Evolutionary conservation across 53 echinoderm and acorn worm species (phyloP), one percentile per base, ranked within the genome.

Genomic region (Echinarachnius parma): DNA sequence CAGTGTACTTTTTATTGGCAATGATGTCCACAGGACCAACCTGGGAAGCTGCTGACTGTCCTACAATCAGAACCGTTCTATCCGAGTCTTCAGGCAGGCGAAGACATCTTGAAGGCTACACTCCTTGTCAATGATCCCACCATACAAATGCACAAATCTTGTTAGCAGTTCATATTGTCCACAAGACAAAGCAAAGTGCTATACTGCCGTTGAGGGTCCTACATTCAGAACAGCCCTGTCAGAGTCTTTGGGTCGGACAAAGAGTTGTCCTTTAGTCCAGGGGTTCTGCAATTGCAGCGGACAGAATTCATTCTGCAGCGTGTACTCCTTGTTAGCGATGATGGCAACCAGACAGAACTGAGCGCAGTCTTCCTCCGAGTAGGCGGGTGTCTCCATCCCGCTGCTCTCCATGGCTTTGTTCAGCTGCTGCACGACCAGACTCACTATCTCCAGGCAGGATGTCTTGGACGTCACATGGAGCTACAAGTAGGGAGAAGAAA

Each of bases 231-330:
- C 27, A 15, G 58, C 61, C 14, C 37, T 34, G 5, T 57, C 62
- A 7, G 83, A 24, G 25, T 96, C 96, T 70, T 91, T 96, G 47
- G 85, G 87, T 56, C 87, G 66, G 9, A 96, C 91, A 36, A 86
- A 82, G 16, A 96, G 60, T 60, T 95, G 91, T 15, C 96, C 96
- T 64, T 96, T 92, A 62, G 96, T 96, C 96, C 96, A 96, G 1
- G 96, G 96, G 80, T 96, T 92, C 75, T 96, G 96, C n/a, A 96
- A 82, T 59, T 87, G 87, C 18, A 96, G 64, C 3, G 96, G 96
- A 49, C 91, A 91, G 71, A 87, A 88, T 60, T 91, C 82, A 39
- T 96, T 91, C 47, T 59, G 52, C 19, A 96, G 75, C 28, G 79
- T 65, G 77, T 91, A 84, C 77, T 96, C 96, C 64, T 82, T 87